These are phyloP conservation scores for Callospermophilus lateralis DNA, from an alignment of 2,113 vertebrate genomes.

Conservation along the genomic window DNA sequence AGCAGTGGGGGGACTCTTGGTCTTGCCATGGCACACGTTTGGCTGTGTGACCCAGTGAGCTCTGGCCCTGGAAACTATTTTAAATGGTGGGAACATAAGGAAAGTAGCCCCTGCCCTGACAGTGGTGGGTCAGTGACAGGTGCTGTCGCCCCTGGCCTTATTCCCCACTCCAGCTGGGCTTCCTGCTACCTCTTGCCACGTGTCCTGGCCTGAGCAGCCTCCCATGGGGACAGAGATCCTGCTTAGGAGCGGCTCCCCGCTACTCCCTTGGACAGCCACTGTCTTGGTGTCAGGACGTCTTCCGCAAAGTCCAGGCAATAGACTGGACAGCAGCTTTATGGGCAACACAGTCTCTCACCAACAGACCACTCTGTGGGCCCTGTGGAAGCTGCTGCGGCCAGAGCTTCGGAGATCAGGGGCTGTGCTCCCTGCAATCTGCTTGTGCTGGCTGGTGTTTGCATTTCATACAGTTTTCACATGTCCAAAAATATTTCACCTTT, in stretches of 20 bases:
- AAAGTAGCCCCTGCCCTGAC: no score
- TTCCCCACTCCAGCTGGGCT: fast-evolving
- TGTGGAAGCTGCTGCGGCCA: fast-evolving
- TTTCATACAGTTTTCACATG: background rate
- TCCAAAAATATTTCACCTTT: background rate
- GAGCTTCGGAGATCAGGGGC: fast-evolving
- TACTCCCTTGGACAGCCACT: fast-evolving
- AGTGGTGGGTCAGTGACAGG: fast-evolving
- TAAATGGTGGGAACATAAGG: background rate
- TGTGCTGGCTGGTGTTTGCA: background rate
- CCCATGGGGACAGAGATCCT: fast-evolving
- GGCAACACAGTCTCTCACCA: background rate
- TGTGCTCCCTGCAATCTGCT: no score
- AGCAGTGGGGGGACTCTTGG: background rate
- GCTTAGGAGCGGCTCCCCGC: fast-evolving
- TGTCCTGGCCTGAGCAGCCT: background rate
- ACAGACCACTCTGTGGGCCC: fast-evolving
- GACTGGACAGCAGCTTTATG: background rate
- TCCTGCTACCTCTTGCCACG: fast-evolving
- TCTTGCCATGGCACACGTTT: fast-evolving
- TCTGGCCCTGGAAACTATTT: fast-evolving
- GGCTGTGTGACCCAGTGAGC: fast-evolving
- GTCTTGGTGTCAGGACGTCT: no score
- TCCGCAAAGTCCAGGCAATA: background rate
- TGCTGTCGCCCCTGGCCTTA: background rate